Percentiles rank a stretch among this genome's conserved stretches.
phyloP scores from a whole-genome alignment of 2,113 vertebrate genomes.

The Menidia beryllina region DNA sequence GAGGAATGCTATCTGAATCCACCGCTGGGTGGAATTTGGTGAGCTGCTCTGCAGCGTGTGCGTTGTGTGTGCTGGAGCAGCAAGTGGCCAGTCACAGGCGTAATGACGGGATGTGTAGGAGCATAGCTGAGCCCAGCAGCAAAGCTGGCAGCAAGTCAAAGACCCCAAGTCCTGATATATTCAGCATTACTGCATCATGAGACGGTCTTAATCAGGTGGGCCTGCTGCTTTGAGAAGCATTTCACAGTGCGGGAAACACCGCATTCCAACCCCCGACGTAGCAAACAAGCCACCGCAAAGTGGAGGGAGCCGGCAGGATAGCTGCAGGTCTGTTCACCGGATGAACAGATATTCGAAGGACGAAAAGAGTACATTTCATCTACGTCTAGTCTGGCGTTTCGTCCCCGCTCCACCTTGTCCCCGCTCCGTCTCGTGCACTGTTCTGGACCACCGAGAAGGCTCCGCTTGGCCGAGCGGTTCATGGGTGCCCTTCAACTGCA shows the following conservation, averaged over 20 bases:
- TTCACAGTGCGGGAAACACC: constrained; percentile 25
- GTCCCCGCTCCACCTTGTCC: neutral
- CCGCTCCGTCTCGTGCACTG: constrained; percentile 41
- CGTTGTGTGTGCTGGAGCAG: constrained; percentile 29
- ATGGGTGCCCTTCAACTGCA: constrained; percentile 65
- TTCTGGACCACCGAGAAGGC: constrained; percentile 69
- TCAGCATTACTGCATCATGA: constrained; percentile 63
- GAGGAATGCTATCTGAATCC: no score
- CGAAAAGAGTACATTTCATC: constrained; percentile 19
- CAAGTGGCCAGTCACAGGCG: constrained; percentile 44
- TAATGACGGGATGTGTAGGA: constrained; percentile 58
- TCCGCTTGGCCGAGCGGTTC: constrained; percentile 52
- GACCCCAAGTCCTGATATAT: constrained; percentile 42
- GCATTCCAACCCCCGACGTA: constrained; percentile 15
- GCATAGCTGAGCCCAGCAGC: constrained; percentile 51
- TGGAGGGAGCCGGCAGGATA: constrained; percentile 26
- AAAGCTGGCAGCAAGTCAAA: constrained; percentile 61
- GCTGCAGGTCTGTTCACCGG: constrained; percentile 48
- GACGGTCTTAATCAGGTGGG: constrained; percentile 62
- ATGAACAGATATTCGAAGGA: constrained; percentile 50
- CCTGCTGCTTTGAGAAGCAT: constrained; percentile 44
- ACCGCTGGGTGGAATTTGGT: constrained; percentile 7
- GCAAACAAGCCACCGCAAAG: constrained; percentile 18
- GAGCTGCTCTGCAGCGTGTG: neutral
- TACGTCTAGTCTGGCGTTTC: constrained; percentile 37